These are phyloP conservation scores for Apamea anceps DNA, from an alignment of 2,888 invertebrate species.

Conservation along the genomic window DNA sequence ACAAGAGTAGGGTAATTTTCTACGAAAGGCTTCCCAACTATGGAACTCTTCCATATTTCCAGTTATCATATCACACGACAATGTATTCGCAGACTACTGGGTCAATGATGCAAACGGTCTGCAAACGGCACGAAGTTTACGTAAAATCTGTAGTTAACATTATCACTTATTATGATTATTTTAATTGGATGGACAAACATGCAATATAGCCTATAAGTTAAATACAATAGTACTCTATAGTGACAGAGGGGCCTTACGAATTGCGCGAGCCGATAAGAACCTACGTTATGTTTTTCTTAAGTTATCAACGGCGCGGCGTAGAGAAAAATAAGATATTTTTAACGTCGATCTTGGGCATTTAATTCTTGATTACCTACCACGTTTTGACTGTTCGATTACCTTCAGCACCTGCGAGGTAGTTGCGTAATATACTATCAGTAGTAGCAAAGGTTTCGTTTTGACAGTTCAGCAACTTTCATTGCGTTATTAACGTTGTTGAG, in stretches of 20 bases:
- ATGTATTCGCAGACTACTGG: slow-evolving; percentile 28
- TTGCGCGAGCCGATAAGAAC: slow-evolving; percentile 49
- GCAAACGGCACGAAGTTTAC: slow-evolving; percentile 29
- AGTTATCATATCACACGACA: neutral
- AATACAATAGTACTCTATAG: slow-evolving; percentile 41
- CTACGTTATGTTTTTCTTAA: slow-evolving; percentile 47
- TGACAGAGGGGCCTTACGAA: slow-evolving; percentile 40
- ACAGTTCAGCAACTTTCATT: no score
- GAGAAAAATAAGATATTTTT: slow-evolving; percentile 42
- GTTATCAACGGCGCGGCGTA: slow-evolving; percentile 32
- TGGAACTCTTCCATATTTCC: neutral
- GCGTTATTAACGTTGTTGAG: no score
- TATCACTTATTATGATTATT: slow-evolving; percentile 54
- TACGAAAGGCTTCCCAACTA: neutral
- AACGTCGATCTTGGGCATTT: neutral
- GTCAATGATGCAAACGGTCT: slow-evolving; percentile 47
- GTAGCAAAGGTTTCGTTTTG: no score
- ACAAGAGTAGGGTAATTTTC: neutral
- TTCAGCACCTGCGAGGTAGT: no score
- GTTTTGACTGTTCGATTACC: neutral
- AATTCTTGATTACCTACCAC: neutral
- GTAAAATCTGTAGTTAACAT: slow-evolving; percentile 42
- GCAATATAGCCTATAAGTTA: slow-evolving; percentile 46
- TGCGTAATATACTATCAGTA: no score
- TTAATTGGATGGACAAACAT: slow-evolving; percentile 55